Evolutionary conservation across 1,140 invertebrate genomes (phyloP), one percentile per base, ranked within the genome.

Genomic region (Neodiprion virginianus): DNA sequence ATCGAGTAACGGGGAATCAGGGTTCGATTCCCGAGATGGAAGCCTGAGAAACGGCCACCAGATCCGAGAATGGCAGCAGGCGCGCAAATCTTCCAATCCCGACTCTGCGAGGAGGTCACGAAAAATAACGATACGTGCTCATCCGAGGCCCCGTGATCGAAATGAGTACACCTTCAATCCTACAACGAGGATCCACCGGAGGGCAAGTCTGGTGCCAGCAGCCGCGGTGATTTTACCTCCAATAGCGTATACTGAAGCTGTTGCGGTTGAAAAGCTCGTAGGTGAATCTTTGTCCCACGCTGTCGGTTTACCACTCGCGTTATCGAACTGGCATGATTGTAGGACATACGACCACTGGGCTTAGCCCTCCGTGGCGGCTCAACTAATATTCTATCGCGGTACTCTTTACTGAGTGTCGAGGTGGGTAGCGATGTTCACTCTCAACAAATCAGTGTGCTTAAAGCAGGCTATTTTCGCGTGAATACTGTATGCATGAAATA

Each of bases 181-280:
- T 92, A 95, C 94, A 94, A 94, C 93, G 92, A 95, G 93, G 92
- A 95, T 90, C 91, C 88, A 93, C 95, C 95, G 93, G 93, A 95
- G 94, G 94, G 94, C 93, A 96, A 96, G 94, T 96, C 94, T 95
- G 93, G 93, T 94, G 93, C 93, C 93, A 95, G 94, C 94, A 93
- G 93, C 93, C 92, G 94, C 94, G 94, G 94, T 95, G 95, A 96
- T 94, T 95, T 94, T 93, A 94, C 93, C 94, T 95, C 93, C 93
- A 94, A 93, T 93, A 95, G 93, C 93, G 92, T 94, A 95, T 94
- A 95, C 93, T 94, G 93, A 94, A 92, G 92, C 94, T 93, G 92
- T 93, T 94, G 93, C 91, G 90, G 92, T 93, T 92, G 92, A 93
- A 93, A 93, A 92, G 91, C 91, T 92, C 91, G 91, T 92, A 92